Evolutionary conservation across 2,113 vertebrate genomes (phyloP).

Genomic region (Dicrurus megarhynchus): DNA sequence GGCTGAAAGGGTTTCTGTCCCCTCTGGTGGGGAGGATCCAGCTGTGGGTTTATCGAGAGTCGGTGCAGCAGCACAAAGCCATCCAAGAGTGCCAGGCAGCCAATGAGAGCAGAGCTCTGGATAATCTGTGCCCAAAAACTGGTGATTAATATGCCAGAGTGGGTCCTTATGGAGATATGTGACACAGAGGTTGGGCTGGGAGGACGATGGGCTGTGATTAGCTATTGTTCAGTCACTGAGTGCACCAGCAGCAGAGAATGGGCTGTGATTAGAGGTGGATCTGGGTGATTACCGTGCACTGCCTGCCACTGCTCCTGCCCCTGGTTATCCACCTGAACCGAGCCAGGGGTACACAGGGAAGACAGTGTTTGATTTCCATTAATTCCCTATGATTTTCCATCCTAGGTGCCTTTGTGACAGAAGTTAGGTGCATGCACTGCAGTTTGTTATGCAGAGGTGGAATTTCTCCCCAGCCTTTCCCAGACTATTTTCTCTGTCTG

Average conservation of each 20-base stretch:
- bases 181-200: not conserved
- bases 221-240: conserved; percentile 16
- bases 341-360: not conserved
- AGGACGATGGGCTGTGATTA: conserved; percentile 53
- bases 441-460: not conserved
- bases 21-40: conserved; percentile 8
- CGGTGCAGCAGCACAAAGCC: not conserved
- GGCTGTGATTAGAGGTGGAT: conserved; percentile 13
- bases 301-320: not conserved
- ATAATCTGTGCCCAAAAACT: not conserved
- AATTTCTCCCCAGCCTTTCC: not conserved
- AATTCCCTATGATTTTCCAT: not conserved
- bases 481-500: not conserved
- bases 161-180: not conserved
- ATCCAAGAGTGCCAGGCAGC: not conserved
- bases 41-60: conserved; percentile 2
- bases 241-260: conserved; percentile 1
- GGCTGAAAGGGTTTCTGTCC: not conserved
- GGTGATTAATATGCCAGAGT: not conserved
- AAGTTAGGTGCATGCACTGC: not conserved
- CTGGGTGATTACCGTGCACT: not conserved
- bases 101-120: not conserved
- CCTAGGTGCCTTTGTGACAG: not conserved
- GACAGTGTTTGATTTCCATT: not conserved
- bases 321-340: not conserved